Base-by-base conservation (phyloP, 2,888 invertebrate species). In the Cacoxenus indagator region DNA sequence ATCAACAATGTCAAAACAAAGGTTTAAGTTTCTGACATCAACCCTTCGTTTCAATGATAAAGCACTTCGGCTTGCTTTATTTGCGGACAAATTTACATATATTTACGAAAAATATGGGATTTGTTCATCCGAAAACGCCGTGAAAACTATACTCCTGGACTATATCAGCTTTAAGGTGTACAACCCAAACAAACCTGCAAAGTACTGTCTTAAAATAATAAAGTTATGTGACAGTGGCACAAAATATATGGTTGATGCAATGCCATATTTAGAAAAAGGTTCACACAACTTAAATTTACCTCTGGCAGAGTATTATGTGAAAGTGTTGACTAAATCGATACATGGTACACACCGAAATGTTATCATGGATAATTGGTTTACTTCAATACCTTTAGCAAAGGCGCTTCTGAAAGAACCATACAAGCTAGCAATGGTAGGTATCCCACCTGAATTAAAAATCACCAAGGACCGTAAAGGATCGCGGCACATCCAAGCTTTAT, bases 341-440 rank as follows among this genome's bases (percentile, higher is more conserved):
- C 68, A 73, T 67, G 73, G 71, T 19, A 65, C 61, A 2, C 69
- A 69, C 64, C 51, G 71, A 46, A 72, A 70, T 45, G 67, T 76
- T 19, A 84, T 79, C 1, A 72, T 75, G 72, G 84, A 86, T 69
- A 85, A 86, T 70, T 84, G 83, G 84, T 86, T 85, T 66, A 83
- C 84, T 11, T 84, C 81, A 27, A 75, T 85, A 29, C 70, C 77
- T 22, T 66, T 85, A n/a, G 83, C 78, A 6, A 77, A 81, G 69
- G 66, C 72, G 17, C 64, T 85, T 59, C 73, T 82, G 48, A 66
- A 76, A 69, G 70, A 76, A 59, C 84, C 82, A 31, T 84, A 85
- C 67, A 72, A 71, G 29, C 54, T 68, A 11, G 68, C 69, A 26
- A 19, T 72, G 1, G 64, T 72, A 4, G 74, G 83, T 22, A 86